Percentiles rank a stretch among this genome's conserved stretches.
Conservation (phyloP, 1,140 invertebrate genomes). For the Drosophila nikananu region DNA sequence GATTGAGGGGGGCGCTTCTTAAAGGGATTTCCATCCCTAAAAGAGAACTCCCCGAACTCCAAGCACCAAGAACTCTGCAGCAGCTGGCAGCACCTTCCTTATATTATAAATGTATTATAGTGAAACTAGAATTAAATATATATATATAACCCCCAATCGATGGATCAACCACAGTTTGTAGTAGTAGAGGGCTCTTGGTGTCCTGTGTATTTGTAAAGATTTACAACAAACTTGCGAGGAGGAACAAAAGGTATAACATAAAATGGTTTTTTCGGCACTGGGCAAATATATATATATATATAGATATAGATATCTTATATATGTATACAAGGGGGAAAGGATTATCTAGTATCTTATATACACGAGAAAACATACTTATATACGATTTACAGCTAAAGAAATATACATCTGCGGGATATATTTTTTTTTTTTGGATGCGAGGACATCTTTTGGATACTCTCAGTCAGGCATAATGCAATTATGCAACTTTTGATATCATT, state of each 20-base stretch:
- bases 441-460: constrained; percentile 45
- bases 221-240: constrained; percentile 36
- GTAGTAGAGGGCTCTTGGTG: constrained; percentile 20
- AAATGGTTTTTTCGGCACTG: constrained; percentile 35
- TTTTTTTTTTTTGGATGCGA: constrained; percentile 17
- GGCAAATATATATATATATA: constrained; percentile 13
- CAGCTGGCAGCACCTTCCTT: constrained; percentile 63
- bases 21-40: not conserved
- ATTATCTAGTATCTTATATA: constrained; percentile 41
- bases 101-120: constrained; percentile 47
- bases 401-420: constrained; percentile 35
- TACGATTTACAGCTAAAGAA: constrained; percentile 58
- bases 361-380: constrained; percentile 50
- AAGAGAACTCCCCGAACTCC: too few relatives aligned
- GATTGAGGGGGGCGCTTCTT: not conserved
- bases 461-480: constrained; percentile 48
- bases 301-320: constrained; percentile 24
- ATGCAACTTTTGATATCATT: constrained; percentile 53
- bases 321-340: constrained; percentile 7
- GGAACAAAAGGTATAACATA: constrained; percentile 7
- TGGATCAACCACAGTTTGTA: constrained; percentile 20
- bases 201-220: constrained; percentile 34
- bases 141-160: not conserved
- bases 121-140: constrained; percentile 14
- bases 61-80: constrained; percentile 1